Conservation (phyloP, 2,888 invertebrate genomes). For the Megastigmus dorsalis region DNA sequence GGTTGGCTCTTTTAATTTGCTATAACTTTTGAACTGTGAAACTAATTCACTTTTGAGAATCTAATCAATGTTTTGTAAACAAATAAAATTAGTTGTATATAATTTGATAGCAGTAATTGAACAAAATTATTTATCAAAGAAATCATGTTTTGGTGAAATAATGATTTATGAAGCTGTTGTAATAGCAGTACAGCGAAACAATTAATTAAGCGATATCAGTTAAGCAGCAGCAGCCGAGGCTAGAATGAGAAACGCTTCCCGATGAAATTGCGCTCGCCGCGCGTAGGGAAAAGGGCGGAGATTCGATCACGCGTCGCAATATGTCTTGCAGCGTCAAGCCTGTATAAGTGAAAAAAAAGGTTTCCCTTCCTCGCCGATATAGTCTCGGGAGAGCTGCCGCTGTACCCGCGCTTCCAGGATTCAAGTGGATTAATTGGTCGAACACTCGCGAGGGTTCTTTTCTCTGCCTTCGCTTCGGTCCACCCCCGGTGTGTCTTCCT, state of each 20-base stretch:
- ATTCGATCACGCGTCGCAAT: slow-evolving; percentile 60
- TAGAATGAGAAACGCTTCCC: slow-evolving; percentile 36
- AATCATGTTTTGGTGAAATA: too few relatives aligned
- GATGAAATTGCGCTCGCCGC: too few relatives aligned
- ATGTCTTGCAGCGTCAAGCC: slow-evolving; percentile 66
- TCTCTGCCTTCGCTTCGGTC: slow-evolving; percentile 40
- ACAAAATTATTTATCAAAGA: too few relatives aligned
- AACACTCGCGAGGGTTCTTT: slow-evolving; percentile 69
- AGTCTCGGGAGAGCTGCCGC: slow-evolving; percentile 60
- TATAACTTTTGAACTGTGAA: too few relatives aligned
- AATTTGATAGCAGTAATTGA: too few relatives aligned
- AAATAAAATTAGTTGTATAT: too few relatives aligned
- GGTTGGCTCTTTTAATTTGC: too few relatives aligned
- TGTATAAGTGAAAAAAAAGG: slow-evolving; percentile 49
- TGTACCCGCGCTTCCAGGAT: slow-evolving; percentile 66
- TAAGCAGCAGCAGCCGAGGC: background rate
- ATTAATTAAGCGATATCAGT: too few relatives aligned
- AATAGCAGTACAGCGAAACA: too few relatives aligned
- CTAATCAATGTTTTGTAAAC: too few relatives aligned
- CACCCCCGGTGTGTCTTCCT: too few relatives aligned
- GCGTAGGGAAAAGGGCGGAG: slow-evolving; percentile 11
- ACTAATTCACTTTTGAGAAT: background rate
- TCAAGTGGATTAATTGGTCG: slow-evolving; percentile 73
- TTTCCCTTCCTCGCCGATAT: slow-evolving; percentile 60
- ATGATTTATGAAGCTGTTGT: too few relatives aligned